Base-by-base conservation (phyloP, 2,888 invertebrate genomes). In the Ornithoptera alexandrae region DNA sequence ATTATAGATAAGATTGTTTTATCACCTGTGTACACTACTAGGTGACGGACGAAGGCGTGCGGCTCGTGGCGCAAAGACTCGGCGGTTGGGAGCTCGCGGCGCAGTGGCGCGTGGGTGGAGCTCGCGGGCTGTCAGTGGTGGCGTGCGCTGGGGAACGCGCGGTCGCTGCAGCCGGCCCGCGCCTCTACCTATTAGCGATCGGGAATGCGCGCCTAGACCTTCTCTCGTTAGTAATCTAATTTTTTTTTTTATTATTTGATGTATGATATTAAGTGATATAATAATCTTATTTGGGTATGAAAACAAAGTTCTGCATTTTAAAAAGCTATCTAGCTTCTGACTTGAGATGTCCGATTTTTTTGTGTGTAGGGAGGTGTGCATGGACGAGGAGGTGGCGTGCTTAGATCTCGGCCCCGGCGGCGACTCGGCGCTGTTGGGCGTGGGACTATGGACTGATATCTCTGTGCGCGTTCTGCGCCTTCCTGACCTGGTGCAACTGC, bases 401-500 rank as follows among this genome's bases (percentile, higher is more conserved):
- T 87, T 99, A 67, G 99, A 99, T 89, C 95, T 99, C 64, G 97
- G 97, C 3, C 97, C 98, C 1, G 93, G 93, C 6, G 93, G 86
- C 0, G 94, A 94, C 68, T 95, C 96, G 0, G 94, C 95, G 66
- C 92, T 98, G 71, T 96, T 97, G 56, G 98, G 98, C 20, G 97
- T 99, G 15, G 99, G 99, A 0, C 92, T 99, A 62, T 99, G 99
- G 99, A 98, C 98, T 0, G 98, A 99, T 82, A 98, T 99, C 78
- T 98, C 98, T 0, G 97, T 98, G 50, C 93, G 98, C 17, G 95
- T 99, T 73, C 92, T 99, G 39, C 94, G 95, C 17, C 86, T 99
- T 73, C 98, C 99, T 0, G 94, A 94, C 69, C 93, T 99, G 66
- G 94, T 94, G 69, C 95, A 96, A 78, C 93, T 98, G 67, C 96